These are phyloP conservation scores for Odontomyia ornata DNA, from an alignment of 2,888 invertebrate species.

Conservation along the genomic window DNA sequence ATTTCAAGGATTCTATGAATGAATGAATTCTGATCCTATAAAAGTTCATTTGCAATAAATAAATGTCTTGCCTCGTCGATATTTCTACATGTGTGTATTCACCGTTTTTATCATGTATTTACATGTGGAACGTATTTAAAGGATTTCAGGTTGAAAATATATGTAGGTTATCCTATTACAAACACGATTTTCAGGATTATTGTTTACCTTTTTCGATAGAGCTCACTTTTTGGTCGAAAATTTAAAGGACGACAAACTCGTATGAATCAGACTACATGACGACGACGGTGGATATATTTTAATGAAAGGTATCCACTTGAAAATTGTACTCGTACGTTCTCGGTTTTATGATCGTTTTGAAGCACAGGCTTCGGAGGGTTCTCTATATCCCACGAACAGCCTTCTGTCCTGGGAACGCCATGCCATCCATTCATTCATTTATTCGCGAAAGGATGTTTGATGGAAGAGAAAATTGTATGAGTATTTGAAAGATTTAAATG, in stretches of 20 bases:
- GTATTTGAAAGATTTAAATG: conserved; percentile 18
- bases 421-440: not conserved
- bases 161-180: not conserved
- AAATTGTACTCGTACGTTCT: too few species aligned
- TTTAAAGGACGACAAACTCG: not conserved
- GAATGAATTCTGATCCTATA: not conserved
- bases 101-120: too few species aligned
- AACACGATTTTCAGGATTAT: conserved; percentile 17
- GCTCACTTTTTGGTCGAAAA: not conserved
- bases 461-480: conserved; percentile 23
- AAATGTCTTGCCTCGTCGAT: conserved; percentile 21
- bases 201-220: not conserved
- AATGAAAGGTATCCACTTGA: too few species aligned
- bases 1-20: not conserved
- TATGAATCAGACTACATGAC: too few species aligned
- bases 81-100: not conserved
- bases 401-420: too few species aligned
- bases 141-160: conserved; percentile 24
- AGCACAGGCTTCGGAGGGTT: too few species aligned
- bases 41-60: conserved; percentile 38
- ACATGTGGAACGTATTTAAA: conserved; percentile 20
- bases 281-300: too few species aligned
- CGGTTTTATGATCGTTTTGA: too few species aligned
- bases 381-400: too few species aligned
- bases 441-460: conserved; percentile 21